A percentile compares a stretch with the other conserved stretches of the same genome.
Conservation (phyloP, 2,888 invertebrate genomes). For the Eulithis testata region DNA sequence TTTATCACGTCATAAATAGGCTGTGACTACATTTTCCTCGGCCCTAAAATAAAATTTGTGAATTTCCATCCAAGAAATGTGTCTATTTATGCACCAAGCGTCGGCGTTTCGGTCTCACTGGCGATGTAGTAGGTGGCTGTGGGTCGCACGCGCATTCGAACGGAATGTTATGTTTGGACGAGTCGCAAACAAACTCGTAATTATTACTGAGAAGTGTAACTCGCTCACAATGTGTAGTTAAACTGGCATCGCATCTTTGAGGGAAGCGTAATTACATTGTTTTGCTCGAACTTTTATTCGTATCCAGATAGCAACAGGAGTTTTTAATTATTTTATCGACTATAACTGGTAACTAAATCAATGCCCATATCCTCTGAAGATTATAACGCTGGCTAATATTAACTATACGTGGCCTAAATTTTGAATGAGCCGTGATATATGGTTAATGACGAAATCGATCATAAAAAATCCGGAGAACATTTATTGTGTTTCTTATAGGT, state of each 20-base stretch:
- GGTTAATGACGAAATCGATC: conserved; percentile 17
- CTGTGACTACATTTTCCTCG: conserved; percentile 56
- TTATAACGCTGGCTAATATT: conserved; percentile 15
- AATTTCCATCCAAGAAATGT: conserved; percentile 76
- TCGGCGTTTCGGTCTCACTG: conserved; percentile 66
- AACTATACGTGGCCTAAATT: conserved; percentile 24
- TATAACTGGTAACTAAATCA: conserved; percentile 17
- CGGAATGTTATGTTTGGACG: conserved; percentile 76
- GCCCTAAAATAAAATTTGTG: conserved; percentile 67
- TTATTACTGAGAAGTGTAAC: conserved; percentile 69
- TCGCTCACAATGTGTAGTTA: conserved; percentile 63
- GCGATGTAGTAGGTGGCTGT: conserved; percentile 61
- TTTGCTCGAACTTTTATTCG: conserved; percentile 36
- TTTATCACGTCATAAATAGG: conserved; percentile 63
- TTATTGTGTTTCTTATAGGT: conserved; percentile 27
- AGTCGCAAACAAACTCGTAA: conserved; percentile 73
- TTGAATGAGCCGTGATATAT: conserved; percentile 3
- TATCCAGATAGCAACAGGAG: conserved; percentile 15
- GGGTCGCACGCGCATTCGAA: conserved; percentile 72
- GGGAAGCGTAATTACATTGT: conserved; percentile 54
- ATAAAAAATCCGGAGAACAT: conserved; percentile 9
- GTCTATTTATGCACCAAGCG: conserved; percentile 76
- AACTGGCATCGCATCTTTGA: conserved; percentile 53
- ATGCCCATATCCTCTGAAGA: conserved; percentile 17
- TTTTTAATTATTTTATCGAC: conserved; percentile 2